Evolutionary conservation across 2,888 invertebrate species (phyloP).

Genomic region (Erebia epiphron): DNA sequence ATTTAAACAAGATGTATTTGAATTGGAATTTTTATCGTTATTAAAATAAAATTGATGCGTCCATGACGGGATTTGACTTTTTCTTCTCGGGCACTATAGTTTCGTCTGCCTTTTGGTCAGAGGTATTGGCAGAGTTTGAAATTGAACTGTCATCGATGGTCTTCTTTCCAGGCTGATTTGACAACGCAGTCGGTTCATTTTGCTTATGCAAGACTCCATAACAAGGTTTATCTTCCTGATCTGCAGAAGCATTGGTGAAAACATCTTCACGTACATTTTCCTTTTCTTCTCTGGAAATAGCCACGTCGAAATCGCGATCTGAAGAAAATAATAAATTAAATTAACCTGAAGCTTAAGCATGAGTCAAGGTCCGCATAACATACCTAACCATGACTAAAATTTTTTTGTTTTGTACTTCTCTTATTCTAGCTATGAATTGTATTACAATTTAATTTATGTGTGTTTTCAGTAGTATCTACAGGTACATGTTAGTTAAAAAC

Average conservation of each 20-base stretch:
- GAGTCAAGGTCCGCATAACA: not conserved
- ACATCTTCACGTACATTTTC: not conserved
- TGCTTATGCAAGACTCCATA: slow-evolving; percentile 3
- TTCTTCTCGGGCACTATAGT: not conserved
- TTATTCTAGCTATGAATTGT: too few relatives aligned
- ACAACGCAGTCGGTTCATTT: not conserved
- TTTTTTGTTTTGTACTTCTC: too few relatives aligned
- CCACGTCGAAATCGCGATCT: slow-evolving; percentile 4
- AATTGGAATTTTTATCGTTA: not conserved
- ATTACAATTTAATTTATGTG: too few relatives aligned
- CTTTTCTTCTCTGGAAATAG: not conserved
- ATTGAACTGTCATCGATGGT: not conserved
- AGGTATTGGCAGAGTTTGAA: not conserved
- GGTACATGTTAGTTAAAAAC: too few relatives aligned
- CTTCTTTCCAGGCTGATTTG: not conserved
- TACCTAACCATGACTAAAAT: too few relatives aligned
- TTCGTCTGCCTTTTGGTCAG: slow-evolving; percentile 2
- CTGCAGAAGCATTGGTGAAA: not conserved
- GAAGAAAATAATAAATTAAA: not conserved
- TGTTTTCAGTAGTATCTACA: too few relatives aligned
- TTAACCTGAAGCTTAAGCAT: not conserved
- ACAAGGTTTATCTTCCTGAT: not conserved
- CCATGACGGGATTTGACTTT: not conserved
- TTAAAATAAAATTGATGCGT: slow-evolving; percentile 1
- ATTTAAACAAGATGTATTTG: not conserved